These are phyloP conservation scores for Platyrinchus mystaceus DNA, from an alignment of 2,797 vertebrate species.

Conservation along the genomic window DNA sequence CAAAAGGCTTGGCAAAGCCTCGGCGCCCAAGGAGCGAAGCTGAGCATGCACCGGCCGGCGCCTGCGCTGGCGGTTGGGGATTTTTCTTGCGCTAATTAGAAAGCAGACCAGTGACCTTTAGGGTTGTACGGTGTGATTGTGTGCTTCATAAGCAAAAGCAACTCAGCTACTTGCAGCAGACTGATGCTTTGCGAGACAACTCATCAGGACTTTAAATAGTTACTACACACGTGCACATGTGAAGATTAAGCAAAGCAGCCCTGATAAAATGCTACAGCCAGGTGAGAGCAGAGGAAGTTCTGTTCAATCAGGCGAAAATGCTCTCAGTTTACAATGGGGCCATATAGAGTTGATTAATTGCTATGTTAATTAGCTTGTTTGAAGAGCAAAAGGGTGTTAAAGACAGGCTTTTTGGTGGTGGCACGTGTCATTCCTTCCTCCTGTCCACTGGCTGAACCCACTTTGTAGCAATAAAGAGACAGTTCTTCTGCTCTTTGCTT, in stretches of 20 bases:
- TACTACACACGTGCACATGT: neutral
- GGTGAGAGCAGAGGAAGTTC: conserved; percentile 30
- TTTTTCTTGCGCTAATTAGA: neutral
- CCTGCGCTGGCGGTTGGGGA: neutral
- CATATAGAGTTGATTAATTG: conserved; percentile 6
- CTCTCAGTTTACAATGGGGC: neutral
- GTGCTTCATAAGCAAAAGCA: neutral
- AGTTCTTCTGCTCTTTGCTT: neutral
- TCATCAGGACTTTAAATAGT: neutral
- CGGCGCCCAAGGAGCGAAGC: fast-evolving
- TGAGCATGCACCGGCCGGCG: fast-evolving
- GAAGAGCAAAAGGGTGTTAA: neutral
- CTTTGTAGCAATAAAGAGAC: conserved; percentile 13
- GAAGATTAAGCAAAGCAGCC: neutral
- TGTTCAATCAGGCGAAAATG: neutral
- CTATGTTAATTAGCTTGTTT: neutral
- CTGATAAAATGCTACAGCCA: neutral
- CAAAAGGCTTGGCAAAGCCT: neutral
- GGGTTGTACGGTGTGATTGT: neutral
- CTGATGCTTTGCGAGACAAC: neutral
- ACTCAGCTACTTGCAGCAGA: neutral
- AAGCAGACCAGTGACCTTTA: neutral
- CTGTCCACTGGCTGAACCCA: neutral
- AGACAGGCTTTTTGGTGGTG: neutral
- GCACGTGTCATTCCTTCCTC: neutral